Evolutionary conservation across 53 echinoderm and acorn worm species (phyloP), one percentile per base, ranked within the genome.

Genomic region (Echinarachnius parma): DNA sequence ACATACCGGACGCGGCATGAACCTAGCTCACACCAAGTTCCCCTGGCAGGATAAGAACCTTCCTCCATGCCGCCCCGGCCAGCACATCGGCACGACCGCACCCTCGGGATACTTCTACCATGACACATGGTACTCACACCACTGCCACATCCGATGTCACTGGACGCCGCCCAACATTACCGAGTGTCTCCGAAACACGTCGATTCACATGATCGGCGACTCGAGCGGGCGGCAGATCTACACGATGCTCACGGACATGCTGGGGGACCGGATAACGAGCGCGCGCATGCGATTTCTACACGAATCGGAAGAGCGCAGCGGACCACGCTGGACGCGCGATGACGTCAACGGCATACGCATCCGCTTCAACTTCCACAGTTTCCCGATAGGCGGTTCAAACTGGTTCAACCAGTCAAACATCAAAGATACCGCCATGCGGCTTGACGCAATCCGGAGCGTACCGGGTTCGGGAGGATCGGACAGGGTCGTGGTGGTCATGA

Each of bases 101-200:
- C 55, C 57, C 1, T 36, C 74, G 33, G 74, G 74, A 3, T 72
- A 72, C 74, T 72, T 56, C 74, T 72, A 72, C n/a, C 56, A 56
- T 2, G 74, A 72, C 53, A 72, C 74, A 4, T 72, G 74, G 74
- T 72, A 56, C 55, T 72, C 74, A 20, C 57, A 56, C 16, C 74
- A 72, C 34, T 72, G 74, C 18, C 55, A 45, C 36, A 72, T 72
- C 26, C 36, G 57, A 15, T 22, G 74, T 15, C 55, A 35, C 9
- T 72, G 74, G 74, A 22, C 18, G 1, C 14, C 55, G 2, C 7
- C 7, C 2, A 72, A 72, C 20, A n/a, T 56, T 5, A 23, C 74
- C 10, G 21, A 31, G 10, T 72, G 74, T 23, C 57, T 72, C 1
- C 23, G 33, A 5, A 55, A 72, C 27, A 72, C 55, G 2, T 33